Evolutionary conservation across 2,797 vertebrate genomes (phyloP), one percentile per base, ranked within the genome.

Genomic region (Natrix natrix): DNA sequence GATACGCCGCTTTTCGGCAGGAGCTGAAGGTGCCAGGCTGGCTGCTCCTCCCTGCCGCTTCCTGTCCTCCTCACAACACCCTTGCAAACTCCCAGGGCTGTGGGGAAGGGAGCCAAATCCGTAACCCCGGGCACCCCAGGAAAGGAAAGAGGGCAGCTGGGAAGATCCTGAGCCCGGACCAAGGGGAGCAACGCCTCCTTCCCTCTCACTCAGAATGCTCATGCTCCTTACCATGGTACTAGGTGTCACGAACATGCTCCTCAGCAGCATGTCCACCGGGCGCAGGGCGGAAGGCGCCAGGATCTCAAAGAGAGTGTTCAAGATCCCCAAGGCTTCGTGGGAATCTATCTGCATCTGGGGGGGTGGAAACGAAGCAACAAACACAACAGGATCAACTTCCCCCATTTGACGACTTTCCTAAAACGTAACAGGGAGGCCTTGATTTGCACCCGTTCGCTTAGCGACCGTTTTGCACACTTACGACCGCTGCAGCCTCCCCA

Each of bases 191-290:
- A 10, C 7, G 8, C 32, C 37, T 43, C 3, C 17, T 11, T 11
- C 74, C 17, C 37, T 4, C 74, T 11, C 8, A 3, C 74, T 43
- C 0, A 22, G 17, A 37, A 10, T 10, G 17, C 1, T 17, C 22
- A 52, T 52, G 0, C 1, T 86, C 89, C 98, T 99, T 96, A 99
- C 99, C 98, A 99, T 98, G 55, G 98, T 98, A 92, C 96, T 97
- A 0, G 99, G 99, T 87, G 98, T 98, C 92, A 99, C 98, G 78
- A 99, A 99, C 99, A 99, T 99, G 91, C 99, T 99, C 96, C 99
- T 99, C 90, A 99, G 96, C 83, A 99, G 98, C 99, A 99, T 99
- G 97, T 99, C 99, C 26, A 99, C 99, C 0, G 99, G 99, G 54
- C 99, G 98, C 48, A 99, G 98, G 10, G 99, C 99, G 13, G 99